A percentile compares a stretch with the other conserved stretches of the same genome.
phyloP scores from a whole-genome alignment of 2,113 vertebrate species.

The Percina caprodes region DNA sequence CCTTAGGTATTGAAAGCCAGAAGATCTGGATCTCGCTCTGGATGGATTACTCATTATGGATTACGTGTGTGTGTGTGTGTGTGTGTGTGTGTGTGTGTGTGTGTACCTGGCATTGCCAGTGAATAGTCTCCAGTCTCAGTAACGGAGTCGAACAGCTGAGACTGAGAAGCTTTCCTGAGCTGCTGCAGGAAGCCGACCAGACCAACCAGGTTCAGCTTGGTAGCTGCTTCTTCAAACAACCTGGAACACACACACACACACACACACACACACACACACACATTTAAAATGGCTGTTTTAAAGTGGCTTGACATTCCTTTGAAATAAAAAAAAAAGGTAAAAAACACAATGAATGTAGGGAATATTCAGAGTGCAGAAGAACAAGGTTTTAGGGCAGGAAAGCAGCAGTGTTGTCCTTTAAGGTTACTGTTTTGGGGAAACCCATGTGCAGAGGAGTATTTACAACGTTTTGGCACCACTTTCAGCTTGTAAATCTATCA shows the following conservation, averaged over 20 bases:
- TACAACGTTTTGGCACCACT: constrained; percentile 19
- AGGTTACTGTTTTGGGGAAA: not conserved
- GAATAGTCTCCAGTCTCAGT: constrained; percentile 94
- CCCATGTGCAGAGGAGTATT: constrained; percentile 1
- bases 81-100: constrained; percentile 14
- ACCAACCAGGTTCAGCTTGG: constrained; percentile 91
- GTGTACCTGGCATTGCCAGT: constrained; percentile 94
- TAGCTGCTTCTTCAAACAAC: constrained; percentile 94
- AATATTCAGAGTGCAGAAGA: not conserved
- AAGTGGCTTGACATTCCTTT: not conserved
- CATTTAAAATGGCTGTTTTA: not conserved
- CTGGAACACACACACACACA: constrained; percentile 76
- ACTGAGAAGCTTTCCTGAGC: constrained; percentile 94
- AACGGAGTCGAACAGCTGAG: constrained; percentile 94
- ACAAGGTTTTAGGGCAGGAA: not conserved
- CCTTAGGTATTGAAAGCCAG: too few relatives aligned
- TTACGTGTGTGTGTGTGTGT: constrained; percentile 19
- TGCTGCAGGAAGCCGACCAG: constrained; percentile 95
- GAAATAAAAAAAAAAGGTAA: not conserved
- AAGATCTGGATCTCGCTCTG: too few relatives aligned
- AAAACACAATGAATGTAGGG: too few relatives aligned
- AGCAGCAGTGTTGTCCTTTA: not conserved
- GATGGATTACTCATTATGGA: too few relatives aligned
- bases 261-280: constrained; percentile 16
- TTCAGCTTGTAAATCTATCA: constrained; percentile 62